phyloP scores from a whole-genome alignment of 2,888 invertebrate genomes.

The Sialis fuliginosa region DNA sequence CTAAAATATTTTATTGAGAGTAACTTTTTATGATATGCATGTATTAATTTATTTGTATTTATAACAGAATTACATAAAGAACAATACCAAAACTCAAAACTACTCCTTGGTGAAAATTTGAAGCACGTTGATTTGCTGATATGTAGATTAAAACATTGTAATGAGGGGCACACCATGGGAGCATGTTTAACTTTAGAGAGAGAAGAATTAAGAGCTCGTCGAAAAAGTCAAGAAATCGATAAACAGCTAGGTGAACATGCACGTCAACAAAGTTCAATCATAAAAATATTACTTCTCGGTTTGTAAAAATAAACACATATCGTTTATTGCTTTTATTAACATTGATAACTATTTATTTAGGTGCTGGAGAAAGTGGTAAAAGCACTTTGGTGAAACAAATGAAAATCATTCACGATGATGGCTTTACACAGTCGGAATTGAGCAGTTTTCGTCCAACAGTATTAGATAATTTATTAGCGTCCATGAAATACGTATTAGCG shows the following conservation, averaged over 20 bases:
- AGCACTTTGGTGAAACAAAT: conserved; percentile 50
- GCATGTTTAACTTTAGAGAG: conserved; percentile 42
- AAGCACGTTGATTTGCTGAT: too few relatives aligned
- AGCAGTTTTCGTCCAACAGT: conserved; percentile 43
- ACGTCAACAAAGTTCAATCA: conserved; percentile 37
- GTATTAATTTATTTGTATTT: too few relatives aligned
- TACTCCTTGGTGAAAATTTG: too few relatives aligned
- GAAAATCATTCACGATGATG: conserved; percentile 50
- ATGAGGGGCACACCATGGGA: conserved; percentile 32
- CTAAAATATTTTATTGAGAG: too few relatives aligned
- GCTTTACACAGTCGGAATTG: conserved; percentile 39
- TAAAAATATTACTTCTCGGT: conserved; percentile 43
- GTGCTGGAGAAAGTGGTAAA: conserved; percentile 49
- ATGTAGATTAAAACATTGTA: conserved; percentile 4
- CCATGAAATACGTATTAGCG: conserved; percentile 47
- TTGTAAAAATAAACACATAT: conserved; percentile 12
- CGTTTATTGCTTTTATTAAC: background rate
- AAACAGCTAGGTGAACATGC: conserved; percentile 36
- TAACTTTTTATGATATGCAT: too few relatives aligned
- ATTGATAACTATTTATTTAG: conserved; percentile 17
- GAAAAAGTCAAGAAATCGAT: conserved; percentile 41
- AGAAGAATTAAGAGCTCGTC: conserved; percentile 36
- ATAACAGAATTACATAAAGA: too few relatives aligned
- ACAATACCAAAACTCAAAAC: too few relatives aligned
- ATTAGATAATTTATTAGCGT: conserved; percentile 41